Percentiles rank a stretch among this genome's conserved stretches.
phyloP scores from a whole-genome alignment of 2,797 vertebrate genomes.

The Sebastes nivosus region DNA sequence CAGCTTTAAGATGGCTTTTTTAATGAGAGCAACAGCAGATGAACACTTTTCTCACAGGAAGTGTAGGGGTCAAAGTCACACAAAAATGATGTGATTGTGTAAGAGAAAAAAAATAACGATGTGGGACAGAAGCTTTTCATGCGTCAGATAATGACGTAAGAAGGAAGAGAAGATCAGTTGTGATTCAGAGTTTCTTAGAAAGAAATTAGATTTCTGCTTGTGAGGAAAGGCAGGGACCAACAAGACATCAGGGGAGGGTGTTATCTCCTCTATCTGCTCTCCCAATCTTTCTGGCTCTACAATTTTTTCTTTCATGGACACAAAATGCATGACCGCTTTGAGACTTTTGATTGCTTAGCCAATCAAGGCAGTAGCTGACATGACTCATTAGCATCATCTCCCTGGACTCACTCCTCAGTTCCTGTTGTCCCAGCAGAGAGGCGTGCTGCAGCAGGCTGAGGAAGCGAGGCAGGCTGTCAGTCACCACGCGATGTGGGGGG shows the following conservation, averaged over 20 bases:
- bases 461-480: constrained; percentile 67
- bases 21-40: background rate
- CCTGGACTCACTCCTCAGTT: constrained; percentile 85
- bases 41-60: background rate
- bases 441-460: constrained; percentile 76
- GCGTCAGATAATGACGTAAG: background rate
- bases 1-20: background rate
- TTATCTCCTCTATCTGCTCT: background rate
- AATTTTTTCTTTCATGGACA: background rate
- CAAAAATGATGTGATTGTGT: background rate
- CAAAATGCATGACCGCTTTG: background rate
- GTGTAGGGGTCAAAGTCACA: background rate
- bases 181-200: background rate
- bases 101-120: background rate
- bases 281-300: background rate
- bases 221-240: background rate
- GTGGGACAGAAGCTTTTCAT: background rate
- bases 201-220: constrained; percentile 11
- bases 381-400: too few species aligned
- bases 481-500: constrained; percentile 61
- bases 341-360: background rate
- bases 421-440: constrained; percentile 82
- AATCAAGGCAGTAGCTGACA: background rate
- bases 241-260: background rate
- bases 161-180: background rate